Conservation (phyloP, 2,113 vertebrate genomes). For the Dasyornis broadbenti region DNA sequence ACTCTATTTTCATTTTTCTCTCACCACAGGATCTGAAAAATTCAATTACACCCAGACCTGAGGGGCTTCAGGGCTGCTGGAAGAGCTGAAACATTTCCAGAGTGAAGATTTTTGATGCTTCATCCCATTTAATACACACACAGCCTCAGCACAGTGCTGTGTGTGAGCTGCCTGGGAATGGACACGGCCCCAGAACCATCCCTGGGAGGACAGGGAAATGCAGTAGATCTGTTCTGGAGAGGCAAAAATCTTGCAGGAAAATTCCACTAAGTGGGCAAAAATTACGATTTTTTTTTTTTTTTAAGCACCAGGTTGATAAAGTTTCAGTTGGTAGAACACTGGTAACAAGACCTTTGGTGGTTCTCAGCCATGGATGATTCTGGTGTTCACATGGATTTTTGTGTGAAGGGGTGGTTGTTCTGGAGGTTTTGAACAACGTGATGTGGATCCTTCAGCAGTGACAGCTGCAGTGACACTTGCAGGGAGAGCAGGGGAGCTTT, state of each 20-base stretch:
- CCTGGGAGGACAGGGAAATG: neutral
- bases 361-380: neutral
- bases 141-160: neutral
- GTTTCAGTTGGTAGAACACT: neutral
- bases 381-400: too few relatives aligned
- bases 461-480: fast-evolving
- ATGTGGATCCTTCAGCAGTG: fast-evolving
- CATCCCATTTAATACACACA: neutral
- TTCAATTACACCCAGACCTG: neutral
- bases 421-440: neutral
- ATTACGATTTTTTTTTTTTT: too few relatives aligned
- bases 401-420: too few relatives aligned
- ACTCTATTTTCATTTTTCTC: neutral
- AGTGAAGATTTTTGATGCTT: neutral
- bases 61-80: neutral
- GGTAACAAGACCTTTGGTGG: too few relatives aligned
- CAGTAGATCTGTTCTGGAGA: neutral
- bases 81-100: neutral
- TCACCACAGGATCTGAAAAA: neutral
- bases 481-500: fast-evolving
- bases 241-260: neutral
- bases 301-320: neutral
- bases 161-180: fast-evolving
- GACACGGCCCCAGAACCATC: neutral
- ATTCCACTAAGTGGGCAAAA: neutral